Base-by-base conservation (phyloP, 2,113 vertebrate genomes). In the Apus apus region DNA sequence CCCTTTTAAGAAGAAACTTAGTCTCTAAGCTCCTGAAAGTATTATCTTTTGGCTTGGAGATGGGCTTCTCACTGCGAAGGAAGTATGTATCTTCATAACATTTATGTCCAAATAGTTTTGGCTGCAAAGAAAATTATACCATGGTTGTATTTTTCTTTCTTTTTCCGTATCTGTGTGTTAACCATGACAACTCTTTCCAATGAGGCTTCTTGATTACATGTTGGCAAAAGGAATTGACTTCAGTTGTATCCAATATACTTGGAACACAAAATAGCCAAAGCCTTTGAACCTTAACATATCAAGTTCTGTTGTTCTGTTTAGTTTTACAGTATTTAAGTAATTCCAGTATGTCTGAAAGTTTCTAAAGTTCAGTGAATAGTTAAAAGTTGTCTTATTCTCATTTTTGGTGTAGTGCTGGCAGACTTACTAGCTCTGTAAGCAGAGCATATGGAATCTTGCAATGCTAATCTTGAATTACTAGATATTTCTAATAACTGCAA, bases 281-380 rank as follows among this genome's bases (percentile, higher is more conserved):
- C 68, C 54, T 91, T 87, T 87, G 84, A 95, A 92, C 46, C 30
- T 71, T 79, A 61, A 60, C 50, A 61, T 65, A 30, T 53, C 57
- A 57, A 57, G 25, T 71, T 94, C 80, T 93, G 62, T 64, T 93
- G 48, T 88, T 94, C 64, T 80, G 34, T 64, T 93, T 93, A 51
- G 67, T 87, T 96, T 91, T 71, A 68, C 65, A 61, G 27, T 81
- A 81, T 88, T 77, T 84, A 84, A 92, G 53, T 64, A 38, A 64
- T 92, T 84, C 57, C 48, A 68, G 25, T 78, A 65, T 84, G 83
- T 90, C 79, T 0, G 0, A 73, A 87, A 82, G n/a, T 87, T 94
- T 89, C 72, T 38, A n/a, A 70, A 93, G 53, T 92, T 88, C 82
- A 90, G 23, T 30, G 43, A 97, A 72, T 75, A 95, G 51, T 90